A percentile compares a stretch with the other conserved stretches of the same genome.
Conservation (phyloP, 2,888 invertebrate species). For the Brassicogethes aeneus region DNA sequence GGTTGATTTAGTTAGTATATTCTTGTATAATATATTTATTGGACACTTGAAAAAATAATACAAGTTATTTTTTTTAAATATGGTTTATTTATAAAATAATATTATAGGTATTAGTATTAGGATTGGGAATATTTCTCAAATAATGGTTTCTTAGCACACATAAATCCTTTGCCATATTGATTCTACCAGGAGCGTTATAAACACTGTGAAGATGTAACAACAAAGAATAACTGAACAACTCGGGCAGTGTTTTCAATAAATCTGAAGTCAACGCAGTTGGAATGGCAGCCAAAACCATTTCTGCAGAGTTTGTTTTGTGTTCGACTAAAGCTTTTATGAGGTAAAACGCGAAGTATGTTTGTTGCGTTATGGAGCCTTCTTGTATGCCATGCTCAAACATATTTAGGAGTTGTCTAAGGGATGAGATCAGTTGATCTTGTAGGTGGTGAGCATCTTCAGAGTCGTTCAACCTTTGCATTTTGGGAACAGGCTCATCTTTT, state of each 20-base stretch:
- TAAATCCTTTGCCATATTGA: conserved; percentile 78
- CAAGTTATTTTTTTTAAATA: too few relatives aligned
- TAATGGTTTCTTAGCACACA: conserved; percentile 78
- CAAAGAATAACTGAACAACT: conserved; percentile 64
- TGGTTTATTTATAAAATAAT: too few relatives aligned
- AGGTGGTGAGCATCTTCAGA: conserved; percentile 18
- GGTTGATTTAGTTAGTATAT: too few relatives aligned
- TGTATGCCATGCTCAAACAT: conserved; percentile 50
- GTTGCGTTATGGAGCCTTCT: conserved; percentile 73
- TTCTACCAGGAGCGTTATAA: conserved; percentile 63
- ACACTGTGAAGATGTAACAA: conserved; percentile 74
- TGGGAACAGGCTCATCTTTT: conserved; percentile 28
- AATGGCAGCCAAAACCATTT: conserved; percentile 62
- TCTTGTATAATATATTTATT: too few relatives aligned
- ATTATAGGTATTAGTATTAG: too few relatives aligned
- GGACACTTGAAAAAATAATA: too few relatives aligned
- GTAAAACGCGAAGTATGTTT: conserved; percentile 74
- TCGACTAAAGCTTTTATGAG: conserved; percentile 67
- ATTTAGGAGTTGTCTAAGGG: conserved; percentile 60
- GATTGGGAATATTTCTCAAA: conserved; percentile 44
- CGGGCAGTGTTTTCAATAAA: conserved; percentile 69
- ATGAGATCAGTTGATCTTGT: conserved; percentile 37
- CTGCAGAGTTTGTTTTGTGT: conserved; percentile 50
- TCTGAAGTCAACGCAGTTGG: conserved; percentile 69
- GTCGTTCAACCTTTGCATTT: conserved; percentile 28